Percentiles rank a stretch among this genome's conserved stretches.
phyloP scores from a whole-genome alignment of 2,888 invertebrate genomes.

The Leptodirus hochenwartii region DNA sequence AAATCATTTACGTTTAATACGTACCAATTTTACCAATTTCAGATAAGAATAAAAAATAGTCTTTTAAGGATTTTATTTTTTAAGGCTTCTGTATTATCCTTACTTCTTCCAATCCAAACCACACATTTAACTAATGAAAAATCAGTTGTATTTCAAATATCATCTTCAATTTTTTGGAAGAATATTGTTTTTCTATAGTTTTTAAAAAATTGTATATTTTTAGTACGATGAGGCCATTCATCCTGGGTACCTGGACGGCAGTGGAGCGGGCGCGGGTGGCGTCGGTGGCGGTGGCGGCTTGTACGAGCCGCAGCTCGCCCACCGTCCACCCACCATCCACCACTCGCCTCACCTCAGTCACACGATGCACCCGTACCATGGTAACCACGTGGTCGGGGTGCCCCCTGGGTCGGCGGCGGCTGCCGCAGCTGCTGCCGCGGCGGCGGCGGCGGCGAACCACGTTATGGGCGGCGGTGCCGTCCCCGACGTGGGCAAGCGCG shows the following conservation, averaged over 20 bases:
- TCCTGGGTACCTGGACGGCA: conserved; percentile 75
- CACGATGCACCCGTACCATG: conserved; percentile 65
- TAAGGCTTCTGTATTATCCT: too few relatives aligned
- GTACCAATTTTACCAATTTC: too few relatives aligned
- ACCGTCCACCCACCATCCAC: conserved; percentile 44
- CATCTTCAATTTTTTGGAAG: too few relatives aligned
- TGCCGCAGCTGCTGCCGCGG: conserved; percentile 55
- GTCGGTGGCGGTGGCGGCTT: conserved; percentile 34
- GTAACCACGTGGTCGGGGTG: conserved; percentile 31
- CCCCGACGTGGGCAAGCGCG: conserved; percentile 89
- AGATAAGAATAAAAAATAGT: too few relatives aligned
- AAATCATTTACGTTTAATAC: too few relatives aligned
- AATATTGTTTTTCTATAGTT: too few relatives aligned
- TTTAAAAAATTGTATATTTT: too few relatives aligned
- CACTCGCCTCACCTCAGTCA: conserved; percentile 68
- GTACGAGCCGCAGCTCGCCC: conserved; percentile 61
- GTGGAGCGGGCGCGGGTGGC: conserved; percentile 32
- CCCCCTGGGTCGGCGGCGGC: conserved; percentile 41
- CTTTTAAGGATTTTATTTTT: too few relatives aligned
- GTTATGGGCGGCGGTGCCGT: conserved; percentile 56
- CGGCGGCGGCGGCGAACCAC: conserved; percentile 47
- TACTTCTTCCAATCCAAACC: too few relatives aligned
- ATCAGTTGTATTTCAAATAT: too few relatives aligned
- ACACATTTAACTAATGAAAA: too few relatives aligned
- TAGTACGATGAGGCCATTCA: conserved; percentile 92